Evolutionary conservation across 2,888 invertebrate species (phyloP).

Genomic region (Oithona nana): DNA sequence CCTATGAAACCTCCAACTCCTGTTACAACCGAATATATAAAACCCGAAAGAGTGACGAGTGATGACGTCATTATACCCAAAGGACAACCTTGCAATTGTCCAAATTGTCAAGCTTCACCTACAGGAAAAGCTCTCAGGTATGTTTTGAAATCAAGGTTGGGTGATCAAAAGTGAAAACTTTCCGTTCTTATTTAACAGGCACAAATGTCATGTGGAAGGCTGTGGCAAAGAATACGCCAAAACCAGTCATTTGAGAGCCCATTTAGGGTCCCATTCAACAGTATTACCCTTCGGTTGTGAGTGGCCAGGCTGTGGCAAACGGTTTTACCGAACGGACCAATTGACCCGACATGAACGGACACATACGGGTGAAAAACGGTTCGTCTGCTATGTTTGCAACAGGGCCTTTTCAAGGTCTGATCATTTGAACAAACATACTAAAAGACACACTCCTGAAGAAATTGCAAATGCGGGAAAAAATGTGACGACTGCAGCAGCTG

Average conservation of each 20-base stretch:
- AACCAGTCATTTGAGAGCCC: background rate
- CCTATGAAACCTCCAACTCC: too few relatives aligned
- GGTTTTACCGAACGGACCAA: background rate
- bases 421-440: background rate
- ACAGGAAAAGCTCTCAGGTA: background rate
- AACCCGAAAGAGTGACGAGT: too few relatives aligned
- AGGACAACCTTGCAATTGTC: background rate
- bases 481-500: too few relatives aligned
- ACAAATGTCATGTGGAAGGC: background rate
- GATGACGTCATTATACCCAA: background rate
- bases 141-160: too few relatives aligned
- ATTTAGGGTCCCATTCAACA: background rate
- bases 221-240: background rate
- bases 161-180: too few relatives aligned
- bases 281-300: background rate
- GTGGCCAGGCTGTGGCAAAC: background rate
- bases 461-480: background rate
- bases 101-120: background rate
- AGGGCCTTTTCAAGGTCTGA: background rate
- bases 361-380: background rate
- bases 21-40: too few relatives aligned
- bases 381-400: background rate
- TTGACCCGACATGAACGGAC: background rate
- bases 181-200: too few relatives aligned
- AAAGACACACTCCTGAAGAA: background rate